A percentile compares a stretch with the other conserved stretches of the same genome.
phyloP scores from a whole-genome alignment of 2,797 vertebrate species.

The Cuculus canorus region DNA sequence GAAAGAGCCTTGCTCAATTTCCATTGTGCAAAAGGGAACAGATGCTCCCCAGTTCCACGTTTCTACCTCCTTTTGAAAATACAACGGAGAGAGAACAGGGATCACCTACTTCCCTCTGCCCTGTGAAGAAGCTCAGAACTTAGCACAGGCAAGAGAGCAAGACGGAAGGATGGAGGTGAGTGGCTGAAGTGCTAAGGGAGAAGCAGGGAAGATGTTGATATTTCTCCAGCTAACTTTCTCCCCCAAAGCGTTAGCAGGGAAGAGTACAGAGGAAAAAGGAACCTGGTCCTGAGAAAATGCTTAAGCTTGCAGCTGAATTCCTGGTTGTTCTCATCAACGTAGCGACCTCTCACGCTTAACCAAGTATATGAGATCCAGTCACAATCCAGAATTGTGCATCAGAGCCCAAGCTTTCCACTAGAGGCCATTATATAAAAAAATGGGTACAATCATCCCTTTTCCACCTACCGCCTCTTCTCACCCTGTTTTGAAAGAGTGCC shows the following conservation, averaged over 20 bases:
- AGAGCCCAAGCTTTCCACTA: neutral
- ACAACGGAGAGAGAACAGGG: neutral
- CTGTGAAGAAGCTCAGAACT: neutral
- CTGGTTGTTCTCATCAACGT: neutral
- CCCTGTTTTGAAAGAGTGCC: neutral
- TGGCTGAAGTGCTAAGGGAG: neutral
- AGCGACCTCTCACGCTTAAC: neutral
- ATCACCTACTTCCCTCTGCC: neutral
- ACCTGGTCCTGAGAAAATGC: neutral
- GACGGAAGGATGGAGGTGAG: too few relatives aligned
- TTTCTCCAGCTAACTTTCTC: neutral
- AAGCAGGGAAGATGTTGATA: neutral
- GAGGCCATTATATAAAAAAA: neutral
- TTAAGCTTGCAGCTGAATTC: neutral
- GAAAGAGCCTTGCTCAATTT: neutral
- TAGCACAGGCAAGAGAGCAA: neutral
- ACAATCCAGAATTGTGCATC: neutral
- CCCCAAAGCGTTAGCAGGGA: neutral
- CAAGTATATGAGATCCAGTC: neutral
- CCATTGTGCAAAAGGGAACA: neutral
- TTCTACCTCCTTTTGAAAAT: neutral
- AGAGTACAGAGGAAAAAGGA: neutral
- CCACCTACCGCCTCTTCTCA: neutral
- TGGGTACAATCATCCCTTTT: neutral
- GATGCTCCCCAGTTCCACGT: neutral